Conservation (phyloP, 2,113 vertebrate species). For the Ursus arctos region DNA sequence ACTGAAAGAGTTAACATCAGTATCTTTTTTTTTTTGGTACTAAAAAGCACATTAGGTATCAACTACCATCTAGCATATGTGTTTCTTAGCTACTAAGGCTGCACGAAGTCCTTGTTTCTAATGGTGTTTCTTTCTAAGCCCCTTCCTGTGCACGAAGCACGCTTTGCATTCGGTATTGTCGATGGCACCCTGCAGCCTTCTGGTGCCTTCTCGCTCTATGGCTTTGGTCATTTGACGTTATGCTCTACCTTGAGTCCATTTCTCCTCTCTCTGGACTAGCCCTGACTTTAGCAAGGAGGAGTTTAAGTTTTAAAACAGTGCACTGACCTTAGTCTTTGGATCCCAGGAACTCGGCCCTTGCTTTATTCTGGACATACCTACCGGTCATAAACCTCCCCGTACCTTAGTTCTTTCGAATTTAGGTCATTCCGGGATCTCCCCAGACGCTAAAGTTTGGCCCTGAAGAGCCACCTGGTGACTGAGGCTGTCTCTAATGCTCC, state of each 20-base stretch:
- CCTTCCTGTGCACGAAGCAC: background rate
- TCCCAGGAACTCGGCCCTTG: background rate
- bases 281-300: background rate
- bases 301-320: background rate
- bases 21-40: background rate
- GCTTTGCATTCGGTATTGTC: background rate
- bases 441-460: background rate
- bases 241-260: too few species aligned
- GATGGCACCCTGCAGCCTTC: background rate
- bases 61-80: background rate
- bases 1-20: constrained; percentile 11
- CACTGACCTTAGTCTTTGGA: too few species aligned
- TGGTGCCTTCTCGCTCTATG: background rate
- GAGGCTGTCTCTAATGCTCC: background rate
- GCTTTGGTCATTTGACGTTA: background rate
- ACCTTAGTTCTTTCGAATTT: background rate
- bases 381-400: background rate
- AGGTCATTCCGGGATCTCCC: background rate
- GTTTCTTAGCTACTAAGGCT: background rate
- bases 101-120: background rate
- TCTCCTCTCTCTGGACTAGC: background rate
- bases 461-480: background rate
- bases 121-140: background rate
- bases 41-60: background rate
- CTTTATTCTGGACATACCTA: background rate